Conservation (phyloP, 1,140 invertebrate species). For the Lepidotrigona ventralis region DNA sequence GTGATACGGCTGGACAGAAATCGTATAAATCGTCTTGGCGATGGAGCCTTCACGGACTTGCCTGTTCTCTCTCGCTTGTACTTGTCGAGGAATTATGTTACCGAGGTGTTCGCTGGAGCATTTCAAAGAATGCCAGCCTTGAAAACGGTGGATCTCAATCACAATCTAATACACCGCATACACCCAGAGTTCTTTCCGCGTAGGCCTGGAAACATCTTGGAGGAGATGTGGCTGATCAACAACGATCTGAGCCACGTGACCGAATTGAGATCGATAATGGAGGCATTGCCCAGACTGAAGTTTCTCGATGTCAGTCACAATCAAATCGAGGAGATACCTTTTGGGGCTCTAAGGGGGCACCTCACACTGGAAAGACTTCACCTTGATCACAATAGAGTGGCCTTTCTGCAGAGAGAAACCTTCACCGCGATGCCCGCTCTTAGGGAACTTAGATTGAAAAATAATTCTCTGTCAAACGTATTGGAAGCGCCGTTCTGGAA, state of each 20-base stretch:
- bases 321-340: slow-evolving; percentile 86
- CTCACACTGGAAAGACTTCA: slow-evolving; percentile 88
- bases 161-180: slow-evolving; percentile 88
- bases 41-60: slow-evolving; percentile 90
- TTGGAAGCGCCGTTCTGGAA: slow-evolving; percentile 89
- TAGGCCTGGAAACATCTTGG: slow-evolving; percentile 85
- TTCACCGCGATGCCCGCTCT: slow-evolving; percentile 90
- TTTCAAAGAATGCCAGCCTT: slow-evolving; percentile 89
- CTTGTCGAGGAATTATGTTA: slow-evolving; percentile 87
- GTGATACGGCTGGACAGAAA: slow-evolving; percentile 87
- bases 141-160: slow-evolving; percentile 87
- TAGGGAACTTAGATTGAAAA: slow-evolving; percentile 88
- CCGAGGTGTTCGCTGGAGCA: slow-evolving; percentile 87
- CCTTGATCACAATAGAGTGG: slow-evolving; percentile 89
- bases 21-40: slow-evolving; percentile 84
- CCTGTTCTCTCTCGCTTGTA: slow-evolving; percentile 85
- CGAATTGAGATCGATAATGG: slow-evolving; percentile 86
- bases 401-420: slow-evolving; percentile 86
- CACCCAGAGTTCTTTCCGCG: slow-evolving; percentile 91
- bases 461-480: slow-evolving; percentile 86
- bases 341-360: slow-evolving; percentile 88
- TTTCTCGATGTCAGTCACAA: slow-evolving; percentile 90
- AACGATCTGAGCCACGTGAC: slow-evolving; percentile 88
- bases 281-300: slow-evolving; percentile 87
- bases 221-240: slow-evolving; percentile 87